Conservation (phyloP, 2,888 invertebrate genomes). For the Bombylius major region DNA sequence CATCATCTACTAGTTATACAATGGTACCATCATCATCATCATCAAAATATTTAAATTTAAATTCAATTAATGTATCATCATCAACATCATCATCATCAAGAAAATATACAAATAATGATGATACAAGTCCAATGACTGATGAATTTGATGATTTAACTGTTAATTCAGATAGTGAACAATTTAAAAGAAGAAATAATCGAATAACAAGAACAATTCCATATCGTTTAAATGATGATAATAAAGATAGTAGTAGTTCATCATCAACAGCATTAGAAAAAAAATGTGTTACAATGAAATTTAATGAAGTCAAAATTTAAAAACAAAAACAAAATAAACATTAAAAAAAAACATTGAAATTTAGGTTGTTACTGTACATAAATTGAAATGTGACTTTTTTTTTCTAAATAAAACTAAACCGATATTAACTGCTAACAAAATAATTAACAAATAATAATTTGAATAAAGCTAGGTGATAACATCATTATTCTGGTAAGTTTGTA, state of each 20-base stretch:
- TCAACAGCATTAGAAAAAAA: conserved; percentile 24
- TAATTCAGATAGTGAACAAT: conserved; percentile 13
- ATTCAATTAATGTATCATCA: not conserved
- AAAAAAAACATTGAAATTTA: too few relatives aligned
- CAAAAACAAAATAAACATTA: too few relatives aligned
- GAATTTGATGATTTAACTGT: conserved; percentile 12
- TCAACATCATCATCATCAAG: not conserved
- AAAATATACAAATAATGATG: not conserved
- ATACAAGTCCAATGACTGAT: conserved; percentile 1
- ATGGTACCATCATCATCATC: not conserved
- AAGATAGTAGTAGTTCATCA: conserved; percentile 8
- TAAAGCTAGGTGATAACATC: too few relatives aligned
- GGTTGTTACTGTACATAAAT: too few relatives aligned
- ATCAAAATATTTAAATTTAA: conserved; percentile 5
- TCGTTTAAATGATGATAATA: conserved; percentile 4
- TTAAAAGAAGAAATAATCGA: conserved; percentile 4
- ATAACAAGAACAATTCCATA: conserved; percentile 2
- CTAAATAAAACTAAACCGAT: too few relatives aligned
- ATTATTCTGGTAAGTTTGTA: too few relatives aligned
- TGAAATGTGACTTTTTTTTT: too few relatives aligned
- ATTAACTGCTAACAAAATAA: too few relatives aligned
- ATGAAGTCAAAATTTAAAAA: conserved; percentile 39
- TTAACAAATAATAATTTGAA: too few relatives aligned
- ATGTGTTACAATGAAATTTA: conserved; percentile 52
- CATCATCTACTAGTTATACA: conserved; percentile 12